A percentile compares a stretch with the other conserved stretches of the same genome.
phyloP scores from a whole-genome alignment of 2,888 invertebrate species.

The Odontomyia ornata region DNA sequence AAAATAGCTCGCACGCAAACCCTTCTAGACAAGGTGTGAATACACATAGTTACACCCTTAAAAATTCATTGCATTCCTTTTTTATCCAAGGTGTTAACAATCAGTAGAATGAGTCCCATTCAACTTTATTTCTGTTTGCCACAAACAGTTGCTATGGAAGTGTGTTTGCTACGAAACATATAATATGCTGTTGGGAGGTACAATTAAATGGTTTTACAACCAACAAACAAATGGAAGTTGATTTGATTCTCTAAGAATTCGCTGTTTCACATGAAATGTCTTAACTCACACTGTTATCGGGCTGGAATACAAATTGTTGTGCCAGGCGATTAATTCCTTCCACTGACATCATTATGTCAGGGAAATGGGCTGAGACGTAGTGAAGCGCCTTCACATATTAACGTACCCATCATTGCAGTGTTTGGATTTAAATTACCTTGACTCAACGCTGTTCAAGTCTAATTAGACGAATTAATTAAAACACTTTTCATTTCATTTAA shows the following conservation, averaged over 20 bases:
- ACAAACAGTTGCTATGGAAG: constrained; percentile 36
- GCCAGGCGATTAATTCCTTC: constrained; percentile 21
- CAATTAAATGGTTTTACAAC: constrained; percentile 39
- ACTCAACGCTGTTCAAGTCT: constrained; percentile 1
- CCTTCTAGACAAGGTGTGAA: background rate
- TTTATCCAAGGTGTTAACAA: constrained; percentile 2
- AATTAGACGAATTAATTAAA: constrained; percentile 16
- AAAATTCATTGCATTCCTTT: constrained; percentile 17
- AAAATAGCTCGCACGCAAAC: background rate
- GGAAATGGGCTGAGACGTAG: background rate
- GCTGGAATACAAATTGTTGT: constrained; percentile 34
- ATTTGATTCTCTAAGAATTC: constrained; percentile 17
- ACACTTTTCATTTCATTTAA: background rate
- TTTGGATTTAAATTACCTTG: constrained; percentile 23
- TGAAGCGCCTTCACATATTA: background rate
- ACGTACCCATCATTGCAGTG: background rate
- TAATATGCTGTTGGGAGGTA: constrained; percentile 4
- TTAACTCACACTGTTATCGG: constrained; percentile 7
- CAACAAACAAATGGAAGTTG: constrained; percentile 30
- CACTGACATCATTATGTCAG: constrained; percentile 21
- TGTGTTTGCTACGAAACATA: background rate
- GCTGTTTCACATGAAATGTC: constrained; percentile 10
- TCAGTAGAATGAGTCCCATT: constrained; percentile 1
- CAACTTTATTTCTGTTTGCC: constrained; percentile 23
- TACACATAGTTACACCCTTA: constrained; percentile 1